A percentile compares a stretch with the other conserved stretches of the same genome.
Evolutionary conservation across 1,140 invertebrate species (phyloP).

Genomic region (Vanessa atalanta): DNA sequence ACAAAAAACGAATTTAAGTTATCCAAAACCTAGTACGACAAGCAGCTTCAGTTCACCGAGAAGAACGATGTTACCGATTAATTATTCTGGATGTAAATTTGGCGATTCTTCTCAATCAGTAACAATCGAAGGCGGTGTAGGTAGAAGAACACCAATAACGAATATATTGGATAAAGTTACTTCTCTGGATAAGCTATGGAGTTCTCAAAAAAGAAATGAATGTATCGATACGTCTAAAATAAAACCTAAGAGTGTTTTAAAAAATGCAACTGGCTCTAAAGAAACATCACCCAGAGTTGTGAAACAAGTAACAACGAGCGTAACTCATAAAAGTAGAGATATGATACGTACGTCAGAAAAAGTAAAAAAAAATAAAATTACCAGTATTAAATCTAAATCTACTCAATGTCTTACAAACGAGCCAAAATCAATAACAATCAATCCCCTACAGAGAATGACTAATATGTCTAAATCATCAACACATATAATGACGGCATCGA

Average conservation of each 20-base stretch:
- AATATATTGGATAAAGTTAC: slow-evolving; percentile 78
- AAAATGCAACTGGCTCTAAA: slow-evolving; percentile 36
- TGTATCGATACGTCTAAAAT: slow-evolving; percentile 62
- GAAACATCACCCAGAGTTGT: slow-evolving; percentile 10
- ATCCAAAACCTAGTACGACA: slow-evolving; percentile 54
- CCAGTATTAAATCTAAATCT: slow-evolving; percentile 57
- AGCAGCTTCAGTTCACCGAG: slow-evolving; percentile 77
- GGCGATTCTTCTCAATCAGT: slow-evolving; percentile 52
- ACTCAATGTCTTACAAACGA: slow-evolving; percentile 50
- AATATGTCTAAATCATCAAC: slow-evolving; percentile 66
- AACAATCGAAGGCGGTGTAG: slow-evolving; percentile 75
- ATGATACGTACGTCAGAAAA: slow-evolving; percentile 74
- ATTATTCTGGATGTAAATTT: slow-evolving; percentile 62
- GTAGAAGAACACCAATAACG: slow-evolving; percentile 75
- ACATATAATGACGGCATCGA: slow-evolving; percentile 53
- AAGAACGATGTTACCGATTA: slow-evolving; percentile 70
- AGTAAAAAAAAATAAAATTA: slow-evolving; percentile 65
- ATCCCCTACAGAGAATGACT: slow-evolving; percentile 46
- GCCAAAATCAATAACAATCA: slow-evolving; percentile 48
- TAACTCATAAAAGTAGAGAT: slow-evolving; percentile 70
- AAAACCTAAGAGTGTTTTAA: slow-evolving; percentile 53
- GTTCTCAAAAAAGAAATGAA: slow-evolving; percentile 75
- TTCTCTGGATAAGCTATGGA: slow-evolving; percentile 77
- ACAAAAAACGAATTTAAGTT: slow-evolving; percentile 46
- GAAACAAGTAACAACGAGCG: slow-evolving; percentile 13